These are phyloP conservation scores for Eupristina koningsbergeri DNA, from an alignment of 1,140 invertebrate species.

Conservation along the genomic window DNA sequence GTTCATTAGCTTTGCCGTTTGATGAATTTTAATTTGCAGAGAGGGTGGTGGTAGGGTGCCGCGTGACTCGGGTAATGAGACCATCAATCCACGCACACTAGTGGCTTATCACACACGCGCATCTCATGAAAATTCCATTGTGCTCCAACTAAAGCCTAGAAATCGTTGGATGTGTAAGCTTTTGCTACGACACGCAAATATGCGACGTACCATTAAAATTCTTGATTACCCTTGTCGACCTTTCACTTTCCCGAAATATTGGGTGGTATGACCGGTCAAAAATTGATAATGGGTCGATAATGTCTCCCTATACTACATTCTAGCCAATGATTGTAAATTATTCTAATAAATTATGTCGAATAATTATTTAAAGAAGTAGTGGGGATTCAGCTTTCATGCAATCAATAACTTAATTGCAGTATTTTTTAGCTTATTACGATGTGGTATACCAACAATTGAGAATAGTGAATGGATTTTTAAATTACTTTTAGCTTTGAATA, in stretches of 20 bases:
- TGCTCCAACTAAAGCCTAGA: background rate
- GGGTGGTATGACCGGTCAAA: background rate
- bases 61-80: background rate
- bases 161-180: background rate
- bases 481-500: no score
- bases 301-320: background rate
- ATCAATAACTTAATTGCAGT: background rate
- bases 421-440: background rate
- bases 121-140: background rate
- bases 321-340: background rate
- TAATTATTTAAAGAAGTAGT: background rate
- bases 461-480: no score
- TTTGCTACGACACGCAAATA: background rate
- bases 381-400: background rate
- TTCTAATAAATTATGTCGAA: background rate
- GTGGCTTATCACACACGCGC: background rate
- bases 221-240: constrained; percentile 4
- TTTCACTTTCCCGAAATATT: background rate
- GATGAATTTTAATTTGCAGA: background rate
- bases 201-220: background rate
- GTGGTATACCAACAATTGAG: no score
- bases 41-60: no score
- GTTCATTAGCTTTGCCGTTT: background rate
- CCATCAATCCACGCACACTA: background rate
- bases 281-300: background rate